Evolutionary conservation across 1,140 invertebrate species (phyloP), one percentile per base, ranked within the genome.

Genomic region (Hycleus phaleratus): DNA sequence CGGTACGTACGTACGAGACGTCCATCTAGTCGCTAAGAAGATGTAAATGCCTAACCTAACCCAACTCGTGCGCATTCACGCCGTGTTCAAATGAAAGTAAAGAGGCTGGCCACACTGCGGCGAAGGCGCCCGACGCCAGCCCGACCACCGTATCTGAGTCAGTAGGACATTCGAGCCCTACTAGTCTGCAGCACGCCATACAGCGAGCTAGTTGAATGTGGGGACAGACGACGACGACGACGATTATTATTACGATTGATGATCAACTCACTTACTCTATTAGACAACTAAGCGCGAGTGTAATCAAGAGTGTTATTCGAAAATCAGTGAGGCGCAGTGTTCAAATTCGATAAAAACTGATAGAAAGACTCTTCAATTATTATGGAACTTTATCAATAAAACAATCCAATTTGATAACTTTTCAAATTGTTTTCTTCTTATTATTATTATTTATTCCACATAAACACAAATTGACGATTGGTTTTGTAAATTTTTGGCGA

Each of bases 61-160:
- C 56, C 62, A 64, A 64, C 53, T 53, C 46, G 46, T 52, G 59
- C 58, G 54, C 54, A 62, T 59, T 56, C 59, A 64, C 65, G 59
- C 56, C 60, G 57, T 53, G 71, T 68, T 74, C 76, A 75, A 76
- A 75, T 73, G 73, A 75, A 77, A 78, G 73, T 77, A 56, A 60
- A 63, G 62, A 58, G 56, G 59, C 50, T 46, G 64, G 64, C 71
- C 18, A 32, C 32, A 63, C 68, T 64, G 46, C 61, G 72, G 70
- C 72, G 73, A 72, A 60, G 66, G 70, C 64, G 46, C 64, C 74
- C 75, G 76, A 76, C 67, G 68, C 70, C 68, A 68, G 73, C 69
- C 72, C 73, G 74, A 73, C 68, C 67, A 44, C 43, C 5, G 45
- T 61, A 64, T 64, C 62, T 64, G 62, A 76, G 75, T 77, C 74